Evolutionary conservation across 2,113 vertebrate genomes (phyloP).

Genomic region (Tachycineta bicolor): DNA sequence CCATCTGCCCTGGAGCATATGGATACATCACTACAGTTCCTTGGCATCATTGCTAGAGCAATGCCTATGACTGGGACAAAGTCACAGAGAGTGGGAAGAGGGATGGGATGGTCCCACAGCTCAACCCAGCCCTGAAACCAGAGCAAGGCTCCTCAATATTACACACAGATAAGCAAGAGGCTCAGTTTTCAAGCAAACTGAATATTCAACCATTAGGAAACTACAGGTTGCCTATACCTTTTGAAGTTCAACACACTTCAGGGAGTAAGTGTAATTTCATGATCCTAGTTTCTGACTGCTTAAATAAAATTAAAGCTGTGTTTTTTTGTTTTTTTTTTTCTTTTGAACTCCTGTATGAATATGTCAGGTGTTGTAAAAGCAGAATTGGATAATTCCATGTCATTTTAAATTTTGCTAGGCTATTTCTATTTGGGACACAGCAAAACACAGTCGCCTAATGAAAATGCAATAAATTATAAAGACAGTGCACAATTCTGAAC

Average conservation of each 20-base stretch:
- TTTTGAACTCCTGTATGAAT: neutral
- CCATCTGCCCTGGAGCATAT: neutral
- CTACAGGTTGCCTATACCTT: neutral
- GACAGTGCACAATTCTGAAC: neutral
- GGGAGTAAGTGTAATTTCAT: neutral
- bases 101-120: neutral
- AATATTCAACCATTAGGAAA: neutral
- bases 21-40: neutral
- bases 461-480: neutral
- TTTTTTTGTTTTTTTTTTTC: neutral
- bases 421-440: neutral
- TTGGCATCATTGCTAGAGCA: neutral
- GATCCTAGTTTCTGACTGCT: neutral
- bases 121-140: neutral
- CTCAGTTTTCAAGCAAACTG: neutral
- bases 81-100: neutral
- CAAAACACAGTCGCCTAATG: neutral
- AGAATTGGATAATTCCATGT: neutral
- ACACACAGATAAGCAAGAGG: neutral
- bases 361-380: neutral
- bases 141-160: neutral
- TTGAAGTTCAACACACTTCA: neutral
- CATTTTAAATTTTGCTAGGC: neutral
- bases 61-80: neutral
- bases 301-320: neutral